Conservation (phyloP, 1,140 invertebrate species). For the Parasteatoda tepidariorum region DNA sequence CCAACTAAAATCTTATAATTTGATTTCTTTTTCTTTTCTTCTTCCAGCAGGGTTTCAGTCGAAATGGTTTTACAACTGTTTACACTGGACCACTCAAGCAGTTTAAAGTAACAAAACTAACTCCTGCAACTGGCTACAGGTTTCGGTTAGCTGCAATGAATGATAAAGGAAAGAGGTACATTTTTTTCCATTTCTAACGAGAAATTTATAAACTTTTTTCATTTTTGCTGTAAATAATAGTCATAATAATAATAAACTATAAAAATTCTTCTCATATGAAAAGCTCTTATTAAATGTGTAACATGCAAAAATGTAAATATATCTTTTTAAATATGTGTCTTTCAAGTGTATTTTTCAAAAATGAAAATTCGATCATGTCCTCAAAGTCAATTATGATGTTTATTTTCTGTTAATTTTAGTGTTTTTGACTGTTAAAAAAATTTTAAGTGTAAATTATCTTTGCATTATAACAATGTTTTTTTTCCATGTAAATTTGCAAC, state of each 20-base stretch:
- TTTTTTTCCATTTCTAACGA: background rate
- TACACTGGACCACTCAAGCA: constrained; percentile 78
- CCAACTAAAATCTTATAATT: too few species aligned
- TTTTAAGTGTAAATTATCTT: too few species aligned
- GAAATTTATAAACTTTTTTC: background rate
- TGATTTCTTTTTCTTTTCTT: too few species aligned
- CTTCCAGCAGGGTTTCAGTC: constrained; percentile 65
- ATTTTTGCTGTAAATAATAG: background rate
- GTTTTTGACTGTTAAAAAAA: too few species aligned
- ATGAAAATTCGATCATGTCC: too few species aligned
- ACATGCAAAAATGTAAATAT: constrained; percentile 11
- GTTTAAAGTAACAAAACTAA: constrained; percentile 78
- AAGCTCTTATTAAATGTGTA: background rate
- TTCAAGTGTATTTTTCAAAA: background rate
- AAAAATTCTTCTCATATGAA: background rate
- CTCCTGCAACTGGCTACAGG: constrained; percentile 80
- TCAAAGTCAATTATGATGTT: too few species aligned
- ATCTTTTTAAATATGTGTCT: background rate
- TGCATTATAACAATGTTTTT: too few species aligned
- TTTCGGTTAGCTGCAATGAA: constrained; percentile 87
- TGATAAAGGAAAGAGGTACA: constrained; percentile 77
- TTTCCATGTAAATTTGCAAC: too few species aligned
- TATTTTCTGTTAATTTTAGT: too few species aligned
- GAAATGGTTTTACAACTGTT: constrained; percentile 76
- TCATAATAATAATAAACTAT: background rate